phyloP scores from a whole-genome alignment of 2,113 vertebrate species.

The Charadrius vociferus region DNA sequence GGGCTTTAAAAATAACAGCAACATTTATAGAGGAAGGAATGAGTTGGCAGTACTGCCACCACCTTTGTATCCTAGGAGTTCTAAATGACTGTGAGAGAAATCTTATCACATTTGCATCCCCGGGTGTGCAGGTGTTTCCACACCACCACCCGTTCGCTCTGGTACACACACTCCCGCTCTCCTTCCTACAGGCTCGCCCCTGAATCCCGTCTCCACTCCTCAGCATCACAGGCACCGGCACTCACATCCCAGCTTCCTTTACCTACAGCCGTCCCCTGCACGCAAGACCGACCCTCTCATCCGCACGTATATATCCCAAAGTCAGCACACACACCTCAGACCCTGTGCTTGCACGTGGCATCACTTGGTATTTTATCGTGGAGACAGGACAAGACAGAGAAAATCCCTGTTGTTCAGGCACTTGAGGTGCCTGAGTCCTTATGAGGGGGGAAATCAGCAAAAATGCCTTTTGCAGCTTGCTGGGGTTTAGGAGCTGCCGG shows the following conservation, averaged over 20 bases:
- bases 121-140: background rate
- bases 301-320: rapidly evolving
- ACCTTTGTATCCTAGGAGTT: background rate
- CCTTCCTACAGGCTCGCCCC: background rate
- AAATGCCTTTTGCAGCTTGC: background rate
- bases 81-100: background rate
- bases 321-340: background rate
- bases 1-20: background rate
- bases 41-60: background rate
- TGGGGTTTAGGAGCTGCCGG: background rate
- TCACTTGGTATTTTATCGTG: background rate
- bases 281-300: background rate
- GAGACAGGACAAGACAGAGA: background rate
- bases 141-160: background rate
- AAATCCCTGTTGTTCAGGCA: background rate
- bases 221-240: background rate
- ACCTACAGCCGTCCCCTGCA: rapidly evolving
- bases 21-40: background rate
- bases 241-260: background rate
- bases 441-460: background rate
- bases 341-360: rapidly evolving
- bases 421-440: background rate
- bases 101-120: background rate
- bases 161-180: background rate
- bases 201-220: background rate